Conservation (phyloP, 2,888 invertebrate genomes). For the Heliconius erato region DNA sequence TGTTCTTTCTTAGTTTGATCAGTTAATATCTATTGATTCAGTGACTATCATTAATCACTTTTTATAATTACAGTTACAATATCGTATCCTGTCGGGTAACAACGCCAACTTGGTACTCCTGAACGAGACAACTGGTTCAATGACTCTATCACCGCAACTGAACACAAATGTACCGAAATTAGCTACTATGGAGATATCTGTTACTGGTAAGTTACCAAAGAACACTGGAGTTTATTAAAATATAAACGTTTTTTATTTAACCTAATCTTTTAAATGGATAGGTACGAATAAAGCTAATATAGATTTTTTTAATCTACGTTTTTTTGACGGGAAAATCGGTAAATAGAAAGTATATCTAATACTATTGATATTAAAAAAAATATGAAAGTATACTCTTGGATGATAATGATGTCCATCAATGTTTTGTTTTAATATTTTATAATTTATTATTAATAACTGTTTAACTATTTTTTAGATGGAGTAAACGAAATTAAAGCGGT, state of each 20-base stretch:
- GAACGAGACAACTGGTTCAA: slow-evolving; percentile 93
- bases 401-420: too few relatives aligned
- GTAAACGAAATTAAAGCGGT: slow-evolving; percentile 97
- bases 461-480: slow-evolving; percentile 88
- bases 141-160: slow-evolving; percentile 95
- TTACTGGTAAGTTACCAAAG: slow-evolving; percentile 86
- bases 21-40: too few relatives aligned
- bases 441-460: background rate
- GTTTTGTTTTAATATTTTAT: background rate
- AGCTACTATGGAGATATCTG: slow-evolving; percentile 97
- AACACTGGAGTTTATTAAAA: background rate
- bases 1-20: too few relatives aligned
- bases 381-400: too few relatives aligned
- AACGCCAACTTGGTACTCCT: slow-evolving; percentile 95
- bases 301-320: background rate
- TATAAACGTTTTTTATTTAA: background rate
- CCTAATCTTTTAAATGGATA: too few relatives aligned
- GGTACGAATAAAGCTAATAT: background rate
- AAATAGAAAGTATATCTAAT: background rate
- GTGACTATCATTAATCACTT: background rate
- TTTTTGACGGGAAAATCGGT: background rate
- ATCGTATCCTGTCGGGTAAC: slow-evolving; percentile 95
- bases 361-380: too few relatives aligned
- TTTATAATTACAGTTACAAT: slow-evolving; percentile 86
- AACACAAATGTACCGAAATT: slow-evolving; percentile 98